phyloP scores from a whole-genome alignment of 2,888 invertebrate genomes.

The Leptinotarsa peninsularis region DNA sequence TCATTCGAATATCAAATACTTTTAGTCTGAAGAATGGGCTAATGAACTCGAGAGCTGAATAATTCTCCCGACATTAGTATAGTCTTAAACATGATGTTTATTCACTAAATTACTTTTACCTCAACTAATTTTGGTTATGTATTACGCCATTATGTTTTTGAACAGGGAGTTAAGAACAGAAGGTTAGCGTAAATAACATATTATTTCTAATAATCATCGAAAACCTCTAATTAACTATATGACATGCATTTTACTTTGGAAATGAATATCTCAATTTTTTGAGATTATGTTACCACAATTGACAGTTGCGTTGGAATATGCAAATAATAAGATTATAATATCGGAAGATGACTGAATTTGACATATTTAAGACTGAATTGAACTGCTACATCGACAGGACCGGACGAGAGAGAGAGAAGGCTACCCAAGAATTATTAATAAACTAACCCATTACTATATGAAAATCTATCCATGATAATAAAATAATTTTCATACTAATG shows the following conservation, averaged over 20 bases:
- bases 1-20: too few species aligned
- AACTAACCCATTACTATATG: too few species aligned
- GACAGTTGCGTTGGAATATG: conserved; percentile 6
- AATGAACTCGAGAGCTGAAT: background rate
- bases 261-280: conserved; percentile 16
- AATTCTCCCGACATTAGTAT: background rate
- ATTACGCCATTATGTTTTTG: conserved; percentile 7
- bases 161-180: conserved; percentile 24
- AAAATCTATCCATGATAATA: too few species aligned
- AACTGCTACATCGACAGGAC: too few species aligned
- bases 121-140: background rate
- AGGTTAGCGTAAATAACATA: conserved; percentile 24
- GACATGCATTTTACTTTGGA: conserved; percentile 1
- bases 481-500: too few species aligned
- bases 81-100: background rate
- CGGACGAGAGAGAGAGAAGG: too few species aligned
- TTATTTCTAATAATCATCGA: conserved; percentile 9
- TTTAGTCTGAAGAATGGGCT: too few species aligned
- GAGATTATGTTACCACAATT: conserved; percentile 13
- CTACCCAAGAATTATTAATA: too few species aligned
- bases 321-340: conserved; percentile 1
- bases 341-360: too few species aligned
- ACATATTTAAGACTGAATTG: too few species aligned
- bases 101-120: background rate
- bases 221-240: conserved; percentile 6